Conservation (phyloP, 2,113 vertebrate genomes). For the Cricetomys ansorgei region DNA sequence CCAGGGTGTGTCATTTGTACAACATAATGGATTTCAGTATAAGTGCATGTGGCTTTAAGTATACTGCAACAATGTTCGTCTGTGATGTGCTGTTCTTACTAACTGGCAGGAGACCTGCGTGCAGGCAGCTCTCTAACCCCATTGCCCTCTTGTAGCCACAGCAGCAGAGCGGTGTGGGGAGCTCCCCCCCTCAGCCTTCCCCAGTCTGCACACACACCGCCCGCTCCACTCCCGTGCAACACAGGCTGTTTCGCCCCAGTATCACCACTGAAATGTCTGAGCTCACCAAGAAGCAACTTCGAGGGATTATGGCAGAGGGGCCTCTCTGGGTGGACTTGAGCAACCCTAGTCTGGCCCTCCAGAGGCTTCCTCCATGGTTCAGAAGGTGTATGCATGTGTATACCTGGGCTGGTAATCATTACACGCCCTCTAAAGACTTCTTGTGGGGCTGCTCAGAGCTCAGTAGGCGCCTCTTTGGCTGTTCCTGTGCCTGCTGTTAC, state of each 20-base stretch:
- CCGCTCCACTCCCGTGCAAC: background rate
- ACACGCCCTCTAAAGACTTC: background rate
- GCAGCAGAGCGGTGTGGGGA: fast-evolving
- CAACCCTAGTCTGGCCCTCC: background rate
- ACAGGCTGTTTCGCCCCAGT: background rate
- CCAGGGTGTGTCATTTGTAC: background rate
- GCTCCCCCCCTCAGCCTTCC: background rate
- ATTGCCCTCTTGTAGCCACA: background rate
- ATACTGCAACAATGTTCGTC: background rate
- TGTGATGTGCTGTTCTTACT: background rate
- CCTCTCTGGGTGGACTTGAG: too few species aligned
- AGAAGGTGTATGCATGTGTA: too few species aligned
- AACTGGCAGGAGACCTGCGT: background rate
- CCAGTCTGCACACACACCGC: background rate
- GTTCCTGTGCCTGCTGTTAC: background rate
- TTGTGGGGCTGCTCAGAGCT: background rate
- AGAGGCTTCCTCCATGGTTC: background rate
- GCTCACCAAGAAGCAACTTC: background rate
- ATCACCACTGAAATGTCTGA: background rate
- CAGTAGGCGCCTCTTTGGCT: too few species aligned
- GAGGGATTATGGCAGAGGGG: background rate
- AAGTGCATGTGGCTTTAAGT: background rate
- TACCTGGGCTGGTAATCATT: background rate
- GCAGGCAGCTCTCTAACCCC: background rate
- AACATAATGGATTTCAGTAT: background rate